Conservation (phyloP, 1,140 invertebrate genomes). For the Cyphomyrmex costatus region DNA sequence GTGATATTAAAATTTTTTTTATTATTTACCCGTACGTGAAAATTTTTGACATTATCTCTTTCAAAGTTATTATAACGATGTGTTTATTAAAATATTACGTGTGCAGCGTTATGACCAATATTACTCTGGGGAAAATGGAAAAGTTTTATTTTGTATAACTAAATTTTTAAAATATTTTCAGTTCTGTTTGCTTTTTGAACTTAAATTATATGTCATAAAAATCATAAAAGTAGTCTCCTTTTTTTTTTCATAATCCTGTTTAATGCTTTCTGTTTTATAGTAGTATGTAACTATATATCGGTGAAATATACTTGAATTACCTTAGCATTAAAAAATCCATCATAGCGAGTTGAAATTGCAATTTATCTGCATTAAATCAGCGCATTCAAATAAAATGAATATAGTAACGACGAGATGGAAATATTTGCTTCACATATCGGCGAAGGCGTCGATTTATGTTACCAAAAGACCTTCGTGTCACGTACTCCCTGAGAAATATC, state of each 20-base stretch:
- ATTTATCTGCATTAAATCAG: neutral
- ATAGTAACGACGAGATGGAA: slow-evolving; percentile 34
- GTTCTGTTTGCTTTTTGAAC: neutral
- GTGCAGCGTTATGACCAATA: neutral
- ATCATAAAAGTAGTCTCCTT: neutral
- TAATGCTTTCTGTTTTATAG: neutral
- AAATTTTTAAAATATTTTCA: neutral
- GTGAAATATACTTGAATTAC: neutral
- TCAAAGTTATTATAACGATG: neutral
- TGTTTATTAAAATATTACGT: neutral
- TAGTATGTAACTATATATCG: neutral
- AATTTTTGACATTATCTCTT: slow-evolving; percentile 10
- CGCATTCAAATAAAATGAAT: slow-evolving; percentile 42
- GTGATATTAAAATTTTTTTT: neutral
- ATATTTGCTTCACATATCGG: slow-evolving; percentile 51
- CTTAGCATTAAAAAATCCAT: slow-evolving; percentile 9
- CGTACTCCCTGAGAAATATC: slow-evolving; percentile 58
- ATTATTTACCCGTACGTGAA: neutral
- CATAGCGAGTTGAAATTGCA: neutral
- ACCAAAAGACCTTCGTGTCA: slow-evolving; percentile 51
- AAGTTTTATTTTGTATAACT: slow-evolving; percentile 7
- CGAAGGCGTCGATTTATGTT: slow-evolving; percentile 53
- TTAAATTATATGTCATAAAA: neutral
- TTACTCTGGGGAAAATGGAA: neutral
- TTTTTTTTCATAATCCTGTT: neutral